Evolutionary conservation across 2,113 vertebrate genomes (phyloP).

Genomic region (Mustelus asterias): DNA sequence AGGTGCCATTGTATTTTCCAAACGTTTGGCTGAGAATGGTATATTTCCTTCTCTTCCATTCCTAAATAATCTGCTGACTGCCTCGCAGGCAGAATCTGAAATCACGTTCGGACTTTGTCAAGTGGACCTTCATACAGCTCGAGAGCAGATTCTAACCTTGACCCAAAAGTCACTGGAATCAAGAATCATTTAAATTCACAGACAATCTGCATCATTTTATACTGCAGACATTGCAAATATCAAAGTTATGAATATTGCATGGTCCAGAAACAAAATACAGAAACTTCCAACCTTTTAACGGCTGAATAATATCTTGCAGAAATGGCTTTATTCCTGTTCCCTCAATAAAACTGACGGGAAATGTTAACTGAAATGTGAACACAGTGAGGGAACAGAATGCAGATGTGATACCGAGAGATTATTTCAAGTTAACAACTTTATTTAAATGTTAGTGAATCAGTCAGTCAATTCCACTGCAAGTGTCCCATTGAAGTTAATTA

Average conservation of each 20-base stretch:
- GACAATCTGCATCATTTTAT: not conserved
- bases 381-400: not conserved
- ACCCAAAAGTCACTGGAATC: not conserved
- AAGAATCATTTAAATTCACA: slow-evolving; percentile 8
- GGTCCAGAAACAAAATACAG: not conserved
- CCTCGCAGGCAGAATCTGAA: not conserved
- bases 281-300: not conserved
- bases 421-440: not conserved
- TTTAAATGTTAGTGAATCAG: not conserved
- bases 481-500: slow-evolving; percentile 21
- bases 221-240: not conserved
- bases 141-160: not conserved
- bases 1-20: too few species aligned
- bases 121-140: not conserved
- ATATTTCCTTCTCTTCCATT: not conserved
- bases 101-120: not conserved
- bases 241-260: not conserved
- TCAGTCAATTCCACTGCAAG: slow-evolving; percentile 12
- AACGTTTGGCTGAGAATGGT: too few species aligned
- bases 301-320: not conserved
- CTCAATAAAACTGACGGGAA: not conserved
- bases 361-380: not conserved
- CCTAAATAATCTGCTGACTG: not conserved
- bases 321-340: not conserved
- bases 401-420: not conserved